phyloP scores from a whole-genome alignment of 2,797 vertebrate species.

The Lemur catta region DNA sequence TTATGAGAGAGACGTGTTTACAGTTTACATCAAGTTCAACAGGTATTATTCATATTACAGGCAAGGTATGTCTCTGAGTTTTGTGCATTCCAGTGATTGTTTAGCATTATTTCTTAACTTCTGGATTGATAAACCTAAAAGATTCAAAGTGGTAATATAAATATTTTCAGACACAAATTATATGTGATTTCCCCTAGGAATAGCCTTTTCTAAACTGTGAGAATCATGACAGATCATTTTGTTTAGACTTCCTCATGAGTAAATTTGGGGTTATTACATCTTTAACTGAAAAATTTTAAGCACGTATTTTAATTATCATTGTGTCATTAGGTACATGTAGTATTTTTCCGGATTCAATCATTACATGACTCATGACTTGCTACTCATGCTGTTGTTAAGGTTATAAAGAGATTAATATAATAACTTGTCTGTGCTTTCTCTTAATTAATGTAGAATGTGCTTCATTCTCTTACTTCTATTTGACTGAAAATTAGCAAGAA shows the following conservation, averaged over 20 bases:
- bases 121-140: not conserved
- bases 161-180: not conserved
- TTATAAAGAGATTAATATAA: slow-evolving; percentile 38
- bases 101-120: not conserved
- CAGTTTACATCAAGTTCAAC: not conserved
- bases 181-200: not conserved
- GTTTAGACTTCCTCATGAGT: not conserved
- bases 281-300: not conserved
- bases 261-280: not conserved
- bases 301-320: slow-evolving; percentile 28
- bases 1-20: not conserved
- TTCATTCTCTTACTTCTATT: not conserved
- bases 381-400: not conserved
- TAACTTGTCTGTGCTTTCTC: not conserved
- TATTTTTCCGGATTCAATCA: slow-evolving; percentile 36
- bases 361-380: slow-evolving; percentile 12
- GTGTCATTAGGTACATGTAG: not conserved
- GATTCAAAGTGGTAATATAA: not conserved
- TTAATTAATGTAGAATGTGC: slow-evolving; percentile 35
- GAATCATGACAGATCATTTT: not conserved
- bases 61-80: not conserved
- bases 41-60: not conserved
- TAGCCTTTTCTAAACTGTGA: not conserved
- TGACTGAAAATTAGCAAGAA: slow-evolving; percentile 29
- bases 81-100: not conserved